These are phyloP conservation scores for Merodon equestris DNA, from an alignment of 2,888 invertebrate species.

Conservation along the genomic window DNA sequence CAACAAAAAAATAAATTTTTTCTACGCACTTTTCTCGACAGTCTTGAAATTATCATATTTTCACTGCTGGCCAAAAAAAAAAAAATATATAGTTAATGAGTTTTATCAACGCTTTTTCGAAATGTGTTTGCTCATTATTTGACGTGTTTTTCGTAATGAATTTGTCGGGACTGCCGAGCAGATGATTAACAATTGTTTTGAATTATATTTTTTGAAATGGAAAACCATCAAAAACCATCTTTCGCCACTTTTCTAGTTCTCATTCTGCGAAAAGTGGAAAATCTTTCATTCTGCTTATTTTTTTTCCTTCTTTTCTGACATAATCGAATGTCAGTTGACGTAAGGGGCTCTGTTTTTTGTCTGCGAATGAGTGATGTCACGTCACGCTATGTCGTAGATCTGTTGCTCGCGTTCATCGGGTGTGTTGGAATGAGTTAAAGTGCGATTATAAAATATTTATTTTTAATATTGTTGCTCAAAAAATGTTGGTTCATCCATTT, in stretches of 20 bases:
- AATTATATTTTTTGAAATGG: conserved; percentile 52
- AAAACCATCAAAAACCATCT: conserved; percentile 63
- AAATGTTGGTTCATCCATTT: too few relatives aligned
- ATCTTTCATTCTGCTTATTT: conserved; percentile 61
- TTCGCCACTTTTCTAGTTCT: conserved; percentile 58
- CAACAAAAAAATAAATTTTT: conserved; percentile 69
- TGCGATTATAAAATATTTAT: too few relatives aligned
- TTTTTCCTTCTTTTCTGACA: conserved; percentile 64
- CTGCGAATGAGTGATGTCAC: not conserved
- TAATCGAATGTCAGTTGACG: conserved; percentile 57
- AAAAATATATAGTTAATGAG: conserved; percentile 32
- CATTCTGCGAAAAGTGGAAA: conserved; percentile 64
- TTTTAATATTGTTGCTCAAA: too few relatives aligned
- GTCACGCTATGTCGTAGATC: too few relatives aligned
- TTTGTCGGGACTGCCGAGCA: conserved; percentile 28
- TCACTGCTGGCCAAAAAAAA: conserved; percentile 44
- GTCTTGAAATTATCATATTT: conserved; percentile 71
- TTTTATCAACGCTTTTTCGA: conserved; percentile 60
- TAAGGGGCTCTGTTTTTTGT: conserved; percentile 20
- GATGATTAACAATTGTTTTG: conserved; percentile 41
- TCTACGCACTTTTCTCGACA: conserved; percentile 71
- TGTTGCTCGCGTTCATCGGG: conserved; percentile 8
- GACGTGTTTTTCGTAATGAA: conserved; percentile 29
- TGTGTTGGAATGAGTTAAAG: not conserved
- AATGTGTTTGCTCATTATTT: conserved; percentile 53